phyloP scores from a whole-genome alignment of 1,140 invertebrate species.

The Drosophila novamexicana region DNA sequence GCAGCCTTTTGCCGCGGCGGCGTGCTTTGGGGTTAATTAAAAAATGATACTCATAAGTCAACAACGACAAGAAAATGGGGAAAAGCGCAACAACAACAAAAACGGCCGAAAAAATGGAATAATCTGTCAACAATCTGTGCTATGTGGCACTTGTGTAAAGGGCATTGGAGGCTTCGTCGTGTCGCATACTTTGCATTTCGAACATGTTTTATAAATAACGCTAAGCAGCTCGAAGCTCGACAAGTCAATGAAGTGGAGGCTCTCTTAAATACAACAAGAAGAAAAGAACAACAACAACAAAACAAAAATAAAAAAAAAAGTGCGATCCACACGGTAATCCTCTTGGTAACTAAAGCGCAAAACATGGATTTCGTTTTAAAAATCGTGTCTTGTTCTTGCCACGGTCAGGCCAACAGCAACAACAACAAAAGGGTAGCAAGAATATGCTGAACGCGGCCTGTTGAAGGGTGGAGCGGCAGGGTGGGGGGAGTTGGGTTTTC shows the following conservation, averaged over 20 bases:
- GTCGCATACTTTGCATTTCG: slow-evolving; percentile 79
- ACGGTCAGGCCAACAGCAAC: slow-evolving; percentile 42
- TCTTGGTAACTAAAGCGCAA: slow-evolving; percentile 47
- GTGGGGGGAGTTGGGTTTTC: not conserved
- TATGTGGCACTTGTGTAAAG: slow-evolving; percentile 78
- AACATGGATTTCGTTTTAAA: slow-evolving; percentile 82
- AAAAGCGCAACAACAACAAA: slow-evolving; percentile 14
- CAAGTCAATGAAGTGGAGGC: slow-evolving; percentile 46
- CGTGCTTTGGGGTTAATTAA: slow-evolving; percentile 29
- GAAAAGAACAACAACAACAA: not conserved
- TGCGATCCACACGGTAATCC: slow-evolving; percentile 61
- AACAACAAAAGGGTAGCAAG: slow-evolving; percentile 63
- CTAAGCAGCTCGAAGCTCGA: slow-evolving; percentile 50
- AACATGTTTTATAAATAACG: slow-evolving; percentile 81
- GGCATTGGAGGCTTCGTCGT: slow-evolving; percentile 79
- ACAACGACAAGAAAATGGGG: not conserved
- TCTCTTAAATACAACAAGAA: slow-evolving; percentile 15
- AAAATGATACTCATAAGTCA: slow-evolving; percentile 25
- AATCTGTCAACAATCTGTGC: slow-evolving; percentile 61
- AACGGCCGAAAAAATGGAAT: slow-evolving; percentile 47
- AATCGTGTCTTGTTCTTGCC: slow-evolving; percentile 79
- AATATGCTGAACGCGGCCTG: slow-evolving; percentile 46
- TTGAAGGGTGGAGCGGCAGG: slow-evolving; percentile 15
- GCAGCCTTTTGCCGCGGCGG: not conserved
- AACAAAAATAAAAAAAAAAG: slow-evolving; percentile 42